Conservation (phyloP, 2,888 invertebrate genomes). For the Sminthurides aquaticus region DNA sequence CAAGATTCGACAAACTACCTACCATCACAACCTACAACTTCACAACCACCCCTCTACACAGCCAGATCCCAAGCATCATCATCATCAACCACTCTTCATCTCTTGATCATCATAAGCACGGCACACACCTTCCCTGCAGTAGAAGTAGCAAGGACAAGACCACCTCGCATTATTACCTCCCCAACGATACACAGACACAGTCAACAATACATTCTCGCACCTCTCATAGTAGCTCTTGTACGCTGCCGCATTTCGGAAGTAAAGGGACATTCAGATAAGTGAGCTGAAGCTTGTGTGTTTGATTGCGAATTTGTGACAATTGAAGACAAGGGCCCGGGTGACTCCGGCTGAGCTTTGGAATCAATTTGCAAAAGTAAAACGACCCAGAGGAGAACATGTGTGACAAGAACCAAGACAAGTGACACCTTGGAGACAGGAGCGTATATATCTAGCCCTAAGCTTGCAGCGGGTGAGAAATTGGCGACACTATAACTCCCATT, state of each 20-base stretch:
- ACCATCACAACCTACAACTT: neutral
- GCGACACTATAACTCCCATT: conserved; percentile 6
- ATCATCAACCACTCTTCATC: neutral
- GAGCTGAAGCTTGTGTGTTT: too few relatives aligned
- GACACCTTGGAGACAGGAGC: neutral
- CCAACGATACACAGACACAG: neutral
- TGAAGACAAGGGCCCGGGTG: too few relatives aligned
- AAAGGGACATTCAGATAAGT: too few relatives aligned
- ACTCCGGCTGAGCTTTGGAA: too few relatives aligned
- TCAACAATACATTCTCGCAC: neutral
- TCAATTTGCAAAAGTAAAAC: too few relatives aligned
- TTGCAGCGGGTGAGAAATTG: neutral
- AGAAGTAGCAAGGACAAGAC: neutral
- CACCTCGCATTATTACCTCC: neutral
- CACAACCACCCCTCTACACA: neutral
- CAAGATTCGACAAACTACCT: too few relatives aligned
- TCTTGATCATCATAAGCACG: neutral
- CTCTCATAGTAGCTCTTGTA: too few relatives aligned
- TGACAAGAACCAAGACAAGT: too few relatives aligned
- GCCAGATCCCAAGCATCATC: neutral
- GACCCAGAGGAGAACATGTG: neutral
- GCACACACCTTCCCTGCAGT: neutral
- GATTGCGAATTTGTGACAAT: too few relatives aligned
- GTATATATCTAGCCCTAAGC: too few relatives aligned
- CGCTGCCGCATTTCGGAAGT: too few relatives aligned